Evolutionary conservation across 2,888 invertebrate genomes (phyloP), one percentile per base, ranked within the genome.

Genomic region (Siphlonurus alternatus): DNA sequence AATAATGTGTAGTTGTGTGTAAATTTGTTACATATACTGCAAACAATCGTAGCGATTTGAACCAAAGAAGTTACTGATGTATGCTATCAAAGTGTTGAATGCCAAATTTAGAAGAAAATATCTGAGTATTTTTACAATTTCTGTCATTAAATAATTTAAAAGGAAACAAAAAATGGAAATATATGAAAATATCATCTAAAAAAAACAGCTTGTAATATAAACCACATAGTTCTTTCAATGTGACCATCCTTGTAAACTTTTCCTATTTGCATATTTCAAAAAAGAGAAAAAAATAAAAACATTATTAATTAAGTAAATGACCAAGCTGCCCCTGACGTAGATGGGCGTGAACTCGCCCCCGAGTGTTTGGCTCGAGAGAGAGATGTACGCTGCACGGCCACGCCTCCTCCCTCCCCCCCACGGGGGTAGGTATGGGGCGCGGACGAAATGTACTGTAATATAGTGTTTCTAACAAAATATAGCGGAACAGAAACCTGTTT

Each of bases 381-480:
- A 38, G 38, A 38, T 38, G 15, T 38, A 38, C 38, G 15, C 15
- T 38, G 38, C 38, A 38, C 15, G 38, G 38, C 38, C 38, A 10
- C 15, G 38, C 15, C 38, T 38, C 38, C 7, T 38, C 5, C 38
- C 38, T 15, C 5, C 38, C 38, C 38, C 38, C 38, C 15, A 5
- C 15, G 15, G 38, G 38, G 38, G 38, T 38, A 15, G 38, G 15
- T 38, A 15, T 38, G 5, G 15, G 38, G 38, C 38, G 15, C 7
- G 56, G 19, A n/a, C 56, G 5, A 56, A 5, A 7, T 56, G 56
- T 56, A 56, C n/a, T 56, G 56, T 56, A 56, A 56, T 56, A 56
- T 56, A 56, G 56, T 56, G 56, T 56, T 56, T 56, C 56, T 56
- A 56, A 56, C 56, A 56, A 56, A 56, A 56, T 56, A 56, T 56